Conservation (phyloP, 2,113 vertebrate genomes). For the Corydoras sp. region DNA sequence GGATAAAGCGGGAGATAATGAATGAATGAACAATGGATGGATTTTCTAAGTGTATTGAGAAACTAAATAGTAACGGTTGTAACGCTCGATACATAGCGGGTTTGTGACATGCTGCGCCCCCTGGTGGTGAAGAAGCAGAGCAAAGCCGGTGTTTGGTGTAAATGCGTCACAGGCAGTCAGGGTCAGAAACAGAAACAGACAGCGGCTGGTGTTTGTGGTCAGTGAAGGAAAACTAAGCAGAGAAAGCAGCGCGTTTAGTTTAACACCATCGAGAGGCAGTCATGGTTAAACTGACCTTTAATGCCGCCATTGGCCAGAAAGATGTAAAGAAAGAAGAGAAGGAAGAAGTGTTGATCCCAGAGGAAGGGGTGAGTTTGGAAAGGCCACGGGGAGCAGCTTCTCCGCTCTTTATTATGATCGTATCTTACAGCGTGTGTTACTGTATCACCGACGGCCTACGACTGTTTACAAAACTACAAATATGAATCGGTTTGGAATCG, state of each 20-base stretch:
- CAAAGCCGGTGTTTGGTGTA: background rate
- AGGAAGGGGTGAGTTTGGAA: constrained; percentile 41
- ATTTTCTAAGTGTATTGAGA: no score
- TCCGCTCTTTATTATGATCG: background rate
- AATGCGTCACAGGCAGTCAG: constrained; percentile 38
- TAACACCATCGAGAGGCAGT: no score
- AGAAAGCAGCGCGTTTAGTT: background rate
- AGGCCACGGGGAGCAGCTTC: background rate
- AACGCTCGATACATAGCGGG: no score
- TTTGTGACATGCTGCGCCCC: constrained; percentile 10
- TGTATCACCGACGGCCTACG: no score
- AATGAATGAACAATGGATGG: no score
- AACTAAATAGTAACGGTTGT: no score
- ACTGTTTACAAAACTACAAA: no score
- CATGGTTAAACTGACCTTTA: constrained; percentile 50
- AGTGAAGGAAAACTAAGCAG: background rate
- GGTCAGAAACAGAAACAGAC: background rate
- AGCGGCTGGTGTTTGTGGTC: background rate
- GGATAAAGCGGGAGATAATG: no score
- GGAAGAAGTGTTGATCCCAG: constrained; percentile 44
- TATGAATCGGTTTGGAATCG: no score
- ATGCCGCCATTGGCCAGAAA: constrained; percentile 42
- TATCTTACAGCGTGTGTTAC: no score
- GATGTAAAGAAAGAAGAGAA: constrained; percentile 38
- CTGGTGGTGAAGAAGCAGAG: background rate